Evolutionary conservation across 2,888 invertebrate genomes (phyloP), one percentile per base, ranked within the genome.

Genomic region (Caenorhabditis sinica): DNA sequence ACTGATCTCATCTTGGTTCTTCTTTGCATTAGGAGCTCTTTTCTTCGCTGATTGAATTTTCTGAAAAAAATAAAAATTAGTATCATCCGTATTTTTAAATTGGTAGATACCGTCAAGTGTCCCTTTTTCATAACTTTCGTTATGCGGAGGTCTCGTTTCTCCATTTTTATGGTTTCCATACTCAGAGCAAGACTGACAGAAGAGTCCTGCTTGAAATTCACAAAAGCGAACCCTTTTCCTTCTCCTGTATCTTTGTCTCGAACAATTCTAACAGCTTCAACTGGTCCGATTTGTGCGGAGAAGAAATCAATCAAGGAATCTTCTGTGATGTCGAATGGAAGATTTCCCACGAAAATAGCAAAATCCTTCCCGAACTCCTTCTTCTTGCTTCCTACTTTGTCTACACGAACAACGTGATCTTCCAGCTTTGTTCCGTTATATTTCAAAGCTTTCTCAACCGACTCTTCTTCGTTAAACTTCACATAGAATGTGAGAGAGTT

Each of bases 141-240:
- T 23, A 88, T 83, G 40, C 88, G 69, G 17, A 88, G 45, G 2
- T 85, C 81, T 65, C 86, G 23, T 23, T 86, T 86, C 5, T 83
- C 84, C 83, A 83, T 86, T 58, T 82, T 82, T 56, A 84, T 76
- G 2, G 74, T 82, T 20, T 80, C 81, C 83, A 87, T 87, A 20
- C 73, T 49, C 33, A 88, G 51, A 1, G 88, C 88, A 33, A 88
- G 58, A 69, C 81, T 82, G 1, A 82, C 83, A 8, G 86, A 86
- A 2, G 82, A 68, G 4, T 84, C 76, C 28, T 86, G 80, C 75
- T 87, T 85, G 75, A 88, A 88, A 25, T 68, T 69, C 23, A 87
- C 86, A 36, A 88, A 88, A 1, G 85, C 87, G 56, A 87, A 87
- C 74, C 88, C 88, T 77, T 86, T 87, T 43, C 86, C 86, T 8